A percentile compares a stretch with the other conserved stretches of the same genome.
phyloP scores from a whole-genome alignment of 2,797 vertebrate genomes.

The Notoglanidium macrostoma region DNA sequence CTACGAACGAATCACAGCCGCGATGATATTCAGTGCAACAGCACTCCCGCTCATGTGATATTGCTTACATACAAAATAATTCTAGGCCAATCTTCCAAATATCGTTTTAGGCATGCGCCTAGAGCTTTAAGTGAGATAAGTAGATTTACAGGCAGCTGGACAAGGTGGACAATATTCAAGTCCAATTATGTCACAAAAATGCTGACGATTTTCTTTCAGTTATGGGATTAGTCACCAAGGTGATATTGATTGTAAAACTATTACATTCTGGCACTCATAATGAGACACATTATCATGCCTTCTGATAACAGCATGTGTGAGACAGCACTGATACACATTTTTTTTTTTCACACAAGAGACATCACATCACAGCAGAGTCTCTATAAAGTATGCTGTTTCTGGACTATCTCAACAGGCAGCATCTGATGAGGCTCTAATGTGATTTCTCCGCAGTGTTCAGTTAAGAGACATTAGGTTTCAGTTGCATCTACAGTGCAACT shows the following conservation, averaged over 20 bases:
- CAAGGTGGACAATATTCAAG: slow-evolving; percentile 5
- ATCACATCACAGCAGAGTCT: not conserved
- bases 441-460: slow-evolving; percentile 1
- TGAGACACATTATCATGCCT: not conserved
- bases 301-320: slow-evolving; percentile 4
- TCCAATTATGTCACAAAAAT: not conserved
- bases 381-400: slow-evolving; percentile 7
- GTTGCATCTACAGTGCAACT: not conserved
- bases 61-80: not conserved
- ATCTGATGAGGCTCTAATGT: slow-evolving; percentile 16
- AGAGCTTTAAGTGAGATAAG: not conserved
- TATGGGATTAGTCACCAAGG: slow-evolving; percentile 1
- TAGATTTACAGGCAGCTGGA: not conserved
- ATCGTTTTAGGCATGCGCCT: not conserved
- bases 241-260: not conserved
- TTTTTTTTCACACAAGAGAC: not conserved
- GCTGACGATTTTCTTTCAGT: not conserved
- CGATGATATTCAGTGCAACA: too few relatives aligned
- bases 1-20: too few relatives aligned
- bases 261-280: not conserved
- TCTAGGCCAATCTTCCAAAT: not conserved
- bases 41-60: too few relatives aligned
- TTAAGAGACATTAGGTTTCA: slow-evolving; percentile 19
- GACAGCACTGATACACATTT: not conserved
- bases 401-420: slow-evolving; percentile 21